Evolutionary conservation across 2,888 invertebrate genomes (phyloP).

Genomic region (Hydraecia micacea): DNA sequence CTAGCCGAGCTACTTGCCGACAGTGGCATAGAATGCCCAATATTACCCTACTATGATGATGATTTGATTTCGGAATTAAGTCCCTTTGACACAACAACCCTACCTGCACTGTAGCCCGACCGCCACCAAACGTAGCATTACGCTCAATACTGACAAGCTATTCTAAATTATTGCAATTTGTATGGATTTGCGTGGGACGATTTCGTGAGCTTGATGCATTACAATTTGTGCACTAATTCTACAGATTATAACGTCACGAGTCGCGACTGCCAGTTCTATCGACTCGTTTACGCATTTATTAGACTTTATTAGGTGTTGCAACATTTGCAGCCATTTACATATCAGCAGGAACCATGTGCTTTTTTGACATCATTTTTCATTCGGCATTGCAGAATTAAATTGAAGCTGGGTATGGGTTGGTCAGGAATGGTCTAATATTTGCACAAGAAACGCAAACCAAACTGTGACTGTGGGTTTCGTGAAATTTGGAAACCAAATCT

Average conservation of each 20-base stretch:
- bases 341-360: conserved; percentile 34
- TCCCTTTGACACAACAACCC: conserved; percentile 34
- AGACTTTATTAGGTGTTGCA: conserved; percentile 60
- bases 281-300: conserved; percentile 53
- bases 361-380: conserved; percentile 18
- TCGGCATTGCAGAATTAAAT: conserved; percentile 33
- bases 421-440: conserved; percentile 30
- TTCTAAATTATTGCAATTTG: conserved; percentile 76
- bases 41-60: too few species aligned
- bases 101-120: conserved; percentile 47
- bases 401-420: background rate
- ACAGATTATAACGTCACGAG: conserved; percentile 66
- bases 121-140: conserved; percentile 63
- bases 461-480: conserved; percentile 10
- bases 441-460: conserved; percentile 14
- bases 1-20: too few species aligned
- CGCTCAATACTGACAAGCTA: conserved; percentile 67
- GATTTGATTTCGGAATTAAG: background rate
- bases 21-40: too few species aligned
- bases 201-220: conserved; percentile 73
- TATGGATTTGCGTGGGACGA: conserved; percentile 72
- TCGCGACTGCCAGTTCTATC: conserved; percentile 61
- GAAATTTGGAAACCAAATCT: conserved; percentile 51
- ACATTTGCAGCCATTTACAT: conserved; percentile 36
- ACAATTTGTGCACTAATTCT: conserved; percentile 70